Conservation (phyloP, 37 sponge, comb jelly and placozoan species). For the Ephydatia muelleri region DNA sequence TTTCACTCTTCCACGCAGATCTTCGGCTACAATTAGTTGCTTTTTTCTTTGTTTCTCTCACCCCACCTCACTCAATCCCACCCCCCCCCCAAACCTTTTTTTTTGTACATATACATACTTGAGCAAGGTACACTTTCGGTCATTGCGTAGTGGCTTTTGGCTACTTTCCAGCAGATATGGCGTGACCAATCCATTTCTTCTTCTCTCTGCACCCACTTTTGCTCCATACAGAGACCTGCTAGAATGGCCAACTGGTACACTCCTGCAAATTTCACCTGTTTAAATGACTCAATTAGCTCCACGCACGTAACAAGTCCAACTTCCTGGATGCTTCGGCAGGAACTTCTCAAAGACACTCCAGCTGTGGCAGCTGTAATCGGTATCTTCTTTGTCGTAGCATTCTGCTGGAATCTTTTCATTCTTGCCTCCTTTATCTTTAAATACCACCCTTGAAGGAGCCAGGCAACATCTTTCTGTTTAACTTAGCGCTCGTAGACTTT, state of each 20-base stretch:
- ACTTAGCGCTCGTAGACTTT: conserved; percentile 47
- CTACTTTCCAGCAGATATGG: neutral
- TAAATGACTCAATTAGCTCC: neutral
- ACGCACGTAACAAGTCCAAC: conserved; percentile 10
- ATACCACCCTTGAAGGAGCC: conserved; percentile 58
- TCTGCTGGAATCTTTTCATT: conserved; percentile 82
- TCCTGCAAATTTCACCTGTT: conserved; percentile 20
- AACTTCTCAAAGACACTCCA: conserved; percentile 3
- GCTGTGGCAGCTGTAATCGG: conserved; percentile 33
- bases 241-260: neutral
- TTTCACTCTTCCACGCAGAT: neutral
- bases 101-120: neutral
- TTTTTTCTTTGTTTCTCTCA: neutral
- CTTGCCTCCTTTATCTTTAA: conserved; percentile 42
- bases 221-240: neutral
- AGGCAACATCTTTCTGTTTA: conserved; percentile 65
- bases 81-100: no score
- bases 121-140: neutral
- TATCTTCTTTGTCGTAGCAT: conserved; percentile 59
- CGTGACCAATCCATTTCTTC: neutral
- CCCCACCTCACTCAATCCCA: no score
- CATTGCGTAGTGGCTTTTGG: no score
- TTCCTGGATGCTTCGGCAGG: conserved; percentile 42
- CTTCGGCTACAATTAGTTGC: neutral
- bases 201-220: neutral